Evolutionary conservation across 2,888 invertebrate genomes (phyloP).

Genomic region (Ochlodes sylvanus): DNA sequence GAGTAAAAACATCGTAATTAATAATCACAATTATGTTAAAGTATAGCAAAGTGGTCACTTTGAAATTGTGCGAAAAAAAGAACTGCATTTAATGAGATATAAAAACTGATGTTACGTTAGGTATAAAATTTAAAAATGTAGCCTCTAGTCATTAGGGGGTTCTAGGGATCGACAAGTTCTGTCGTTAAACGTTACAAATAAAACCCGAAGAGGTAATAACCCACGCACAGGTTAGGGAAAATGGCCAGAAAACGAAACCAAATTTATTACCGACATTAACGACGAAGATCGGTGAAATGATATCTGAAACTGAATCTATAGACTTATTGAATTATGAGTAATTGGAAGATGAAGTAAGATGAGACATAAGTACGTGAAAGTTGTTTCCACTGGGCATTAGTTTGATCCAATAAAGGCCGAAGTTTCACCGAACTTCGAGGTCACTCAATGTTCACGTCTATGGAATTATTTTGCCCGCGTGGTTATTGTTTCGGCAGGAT

Average conservation of each 20-base stretch:
- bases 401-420: constrained; percentile 35
- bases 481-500: constrained; percentile 31
- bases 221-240: constrained; percentile 1
- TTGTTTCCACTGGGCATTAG: constrained; percentile 31
- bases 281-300: constrained; percentile 30
- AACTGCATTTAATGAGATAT: too few relatives aligned
- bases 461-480: constrained; percentile 25
- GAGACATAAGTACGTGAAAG: constrained; percentile 36
- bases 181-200: constrained; percentile 11
- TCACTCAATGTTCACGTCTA: constrained; percentile 29
- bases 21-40: too few relatives aligned
- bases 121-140: too few relatives aligned
- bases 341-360: constrained; percentile 37
- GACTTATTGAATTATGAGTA: constrained; percentile 38
- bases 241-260: constrained; percentile 15
- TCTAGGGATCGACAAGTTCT: too few relatives aligned
- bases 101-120: too few relatives aligned
- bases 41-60: too few relatives aligned
- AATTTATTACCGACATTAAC: constrained; percentile 32
- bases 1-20: too few relatives aligned
- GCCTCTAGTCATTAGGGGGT: too few relatives aligned
- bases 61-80: too few relatives aligned
- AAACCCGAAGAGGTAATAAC: constrained; percentile 8
- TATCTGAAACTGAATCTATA: constrained; percentile 34
- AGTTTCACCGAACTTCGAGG: constrained; percentile 33